Conservation (phyloP, 2,888 invertebrate species). For the Agelastica alni region DNA sequence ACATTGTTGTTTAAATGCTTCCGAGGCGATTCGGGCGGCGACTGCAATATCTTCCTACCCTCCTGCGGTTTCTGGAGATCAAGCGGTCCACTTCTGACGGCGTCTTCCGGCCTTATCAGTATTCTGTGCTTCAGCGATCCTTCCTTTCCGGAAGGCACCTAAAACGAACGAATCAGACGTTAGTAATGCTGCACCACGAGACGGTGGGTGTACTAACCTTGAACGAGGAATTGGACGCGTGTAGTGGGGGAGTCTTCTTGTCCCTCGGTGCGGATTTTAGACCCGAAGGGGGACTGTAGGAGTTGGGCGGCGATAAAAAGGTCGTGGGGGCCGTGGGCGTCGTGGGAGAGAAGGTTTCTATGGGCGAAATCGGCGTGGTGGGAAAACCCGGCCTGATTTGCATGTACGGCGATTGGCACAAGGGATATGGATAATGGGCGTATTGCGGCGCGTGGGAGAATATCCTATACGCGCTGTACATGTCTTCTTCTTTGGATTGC, state of each 20-base stretch:
- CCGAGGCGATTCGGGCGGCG: constrained; percentile 52
- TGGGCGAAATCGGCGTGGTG: constrained; percentile 55
- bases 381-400: constrained; percentile 56
- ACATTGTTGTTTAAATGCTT: constrained; percentile 46
- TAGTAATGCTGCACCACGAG: too few species aligned
- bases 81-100: constrained; percentile 35
- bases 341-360: constrained; percentile 53
- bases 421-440: constrained; percentile 39
- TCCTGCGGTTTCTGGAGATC: constrained; percentile 47
- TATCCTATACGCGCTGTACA: constrained; percentile 49
- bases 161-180: neutral
- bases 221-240: constrained; percentile 43
- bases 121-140: constrained; percentile 67
- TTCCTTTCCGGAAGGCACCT: constrained; percentile 61
- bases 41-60: constrained; percentile 53
- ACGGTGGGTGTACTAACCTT: constrained; percentile 51
- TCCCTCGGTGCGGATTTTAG: constrained; percentile 40
- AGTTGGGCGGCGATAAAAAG: constrained; percentile 49
- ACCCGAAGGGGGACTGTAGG: constrained; percentile 48
- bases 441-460: constrained; percentile 46
- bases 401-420: constrained; percentile 50
- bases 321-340: constrained; percentile 55
- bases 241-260: constrained; percentile 53
- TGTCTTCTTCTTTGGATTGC: constrained; percentile 52
- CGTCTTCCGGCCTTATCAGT: constrained; percentile 60